Conservation (phyloP, 2,113 vertebrate species). For the Lagopus leucura region DNA sequence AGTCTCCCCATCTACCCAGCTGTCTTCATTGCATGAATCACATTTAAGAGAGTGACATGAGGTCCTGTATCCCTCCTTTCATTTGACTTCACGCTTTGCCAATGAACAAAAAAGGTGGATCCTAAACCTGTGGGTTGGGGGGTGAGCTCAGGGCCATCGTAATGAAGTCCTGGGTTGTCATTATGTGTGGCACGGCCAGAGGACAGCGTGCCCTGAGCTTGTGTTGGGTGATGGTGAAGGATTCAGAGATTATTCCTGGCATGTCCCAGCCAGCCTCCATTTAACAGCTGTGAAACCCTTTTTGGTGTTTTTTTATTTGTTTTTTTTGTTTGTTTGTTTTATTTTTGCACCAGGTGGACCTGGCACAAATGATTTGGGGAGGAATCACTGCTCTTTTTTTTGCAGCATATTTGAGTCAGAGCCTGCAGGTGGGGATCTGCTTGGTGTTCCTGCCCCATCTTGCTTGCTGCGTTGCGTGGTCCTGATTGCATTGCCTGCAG, state of each 20-base stretch:
- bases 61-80: not conserved
- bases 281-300: not conserved
- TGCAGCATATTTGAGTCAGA: not conserved
- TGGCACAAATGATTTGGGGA: not conserved
- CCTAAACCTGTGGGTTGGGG: not conserved
- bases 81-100: not conserved
- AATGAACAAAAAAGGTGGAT: not conserved
- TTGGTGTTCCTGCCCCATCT: slow-evolving; percentile 54
- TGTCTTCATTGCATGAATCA: not conserved
- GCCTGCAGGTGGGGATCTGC: not conserved
- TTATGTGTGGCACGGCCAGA: not conserved
- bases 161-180: slow-evolving; percentile 33
- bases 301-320: too few relatives aligned
- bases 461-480: not conserved
- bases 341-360: not conserved
- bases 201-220: not conserved
- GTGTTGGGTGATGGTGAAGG: not conserved
- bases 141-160: not conserved
- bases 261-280: not conserved
- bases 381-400: not conserved
- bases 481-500: too few relatives aligned
- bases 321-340: too few relatives aligned
- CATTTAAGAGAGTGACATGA: not conserved
- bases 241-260: not conserved
- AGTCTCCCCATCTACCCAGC: not conserved